Evolutionary conservation across 2,113 vertebrate species (phyloP).

Genomic region (Passer domesticus): DNA sequence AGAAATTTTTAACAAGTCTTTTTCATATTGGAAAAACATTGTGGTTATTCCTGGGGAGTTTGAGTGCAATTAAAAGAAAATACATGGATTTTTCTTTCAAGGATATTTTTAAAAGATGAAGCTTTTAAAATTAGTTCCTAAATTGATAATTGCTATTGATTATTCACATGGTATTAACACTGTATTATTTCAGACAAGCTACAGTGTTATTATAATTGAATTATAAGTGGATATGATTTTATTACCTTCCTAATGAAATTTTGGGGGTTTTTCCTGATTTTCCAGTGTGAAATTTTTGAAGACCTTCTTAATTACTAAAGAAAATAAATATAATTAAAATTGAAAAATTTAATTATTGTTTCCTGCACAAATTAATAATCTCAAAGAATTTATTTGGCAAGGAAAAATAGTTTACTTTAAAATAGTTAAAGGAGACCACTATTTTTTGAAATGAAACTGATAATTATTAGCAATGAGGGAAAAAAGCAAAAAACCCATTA

Average conservation of each 20-base stretch:
- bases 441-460: background rate
- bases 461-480: background rate
- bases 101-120: background rate
- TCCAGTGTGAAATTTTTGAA: background rate
- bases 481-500: fast-evolving
- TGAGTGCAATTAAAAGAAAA: background rate
- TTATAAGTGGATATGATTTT: background rate
- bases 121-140: background rate
- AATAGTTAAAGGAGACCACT: background rate
- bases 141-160: background rate
- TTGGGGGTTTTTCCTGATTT: background rate
- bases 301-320: background rate
- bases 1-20: background rate
- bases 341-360: background rate
- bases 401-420: background rate
- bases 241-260: background rate
- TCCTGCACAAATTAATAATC: constrained; percentile 5
- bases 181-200: background rate
- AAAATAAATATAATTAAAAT: constrained; percentile 24
- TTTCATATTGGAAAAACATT: background rate
- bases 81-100: background rate
- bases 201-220: background rate
- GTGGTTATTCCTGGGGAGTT: background rate
- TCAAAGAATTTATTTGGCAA: background rate
- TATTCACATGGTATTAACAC: background rate